A percentile compares a stretch with the other conserved stretches of the same genome.
Conservation (phyloP, 2,797 vertebrate genomes). For the Nyctalus aviator region DNA sequence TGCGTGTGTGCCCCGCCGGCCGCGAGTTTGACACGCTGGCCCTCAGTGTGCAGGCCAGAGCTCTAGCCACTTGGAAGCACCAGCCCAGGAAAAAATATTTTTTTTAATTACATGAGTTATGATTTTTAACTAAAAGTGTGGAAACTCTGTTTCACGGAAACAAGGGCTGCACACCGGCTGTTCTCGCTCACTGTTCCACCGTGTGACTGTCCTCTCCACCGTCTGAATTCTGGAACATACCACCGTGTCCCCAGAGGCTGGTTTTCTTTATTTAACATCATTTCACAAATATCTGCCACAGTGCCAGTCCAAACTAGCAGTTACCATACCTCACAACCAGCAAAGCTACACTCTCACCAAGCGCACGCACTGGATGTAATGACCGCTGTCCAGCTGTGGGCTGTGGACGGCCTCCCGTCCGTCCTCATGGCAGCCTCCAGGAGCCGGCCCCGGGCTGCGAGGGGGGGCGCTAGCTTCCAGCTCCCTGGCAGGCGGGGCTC, state of each 20-base stretch:
- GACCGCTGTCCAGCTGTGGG: background rate
- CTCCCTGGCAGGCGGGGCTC: background rate
- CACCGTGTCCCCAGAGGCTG: background rate
- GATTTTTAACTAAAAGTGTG: background rate
- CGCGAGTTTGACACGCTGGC: no score
- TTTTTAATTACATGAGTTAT: background rate
- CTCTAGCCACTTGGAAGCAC: no score
- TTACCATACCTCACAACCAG: background rate
- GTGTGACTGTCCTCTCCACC: background rate
- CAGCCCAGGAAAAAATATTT: no score
- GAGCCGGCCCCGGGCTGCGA: no score
- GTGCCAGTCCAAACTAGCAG: background rate
- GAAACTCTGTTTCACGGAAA: background rate
- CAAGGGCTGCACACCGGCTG: background rate
- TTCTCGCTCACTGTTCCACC: background rate
- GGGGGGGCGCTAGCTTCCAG: background rate
- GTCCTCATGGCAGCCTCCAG: background rate
- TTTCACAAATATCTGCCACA: background rate
- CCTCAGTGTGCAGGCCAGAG: no score
- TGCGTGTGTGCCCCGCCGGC: no score
- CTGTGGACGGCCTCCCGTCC: background rate
- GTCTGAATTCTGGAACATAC: background rate
- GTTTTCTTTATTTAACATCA: background rate
- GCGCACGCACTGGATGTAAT: background rate
- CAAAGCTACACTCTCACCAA: background rate